Base-by-base conservation (phyloP, 2,797 vertebrate genomes). In the Vultur gryphus region DNA sequence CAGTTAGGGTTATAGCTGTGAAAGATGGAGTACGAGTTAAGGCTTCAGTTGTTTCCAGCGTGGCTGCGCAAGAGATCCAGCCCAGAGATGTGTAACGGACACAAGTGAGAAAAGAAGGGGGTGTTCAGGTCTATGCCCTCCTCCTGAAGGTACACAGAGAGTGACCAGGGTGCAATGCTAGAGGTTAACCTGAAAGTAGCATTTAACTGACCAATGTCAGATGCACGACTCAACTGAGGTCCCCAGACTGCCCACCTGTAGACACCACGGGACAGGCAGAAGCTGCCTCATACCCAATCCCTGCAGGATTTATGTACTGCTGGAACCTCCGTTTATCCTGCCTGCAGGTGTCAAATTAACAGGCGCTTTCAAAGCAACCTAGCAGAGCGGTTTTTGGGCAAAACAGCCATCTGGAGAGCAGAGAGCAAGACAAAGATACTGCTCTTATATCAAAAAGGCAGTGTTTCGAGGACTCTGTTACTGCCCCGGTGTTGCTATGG, bases 301-400 rank as follows among this genome's bases (percentile, higher is more conserved):
- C 14, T 16, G 24, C 64, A 65, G 46, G 23, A 28, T 54, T 19
- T 16, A n/a, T 0, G 18, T 35, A n/a, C 24, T 0, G 2, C 67
- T 31, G 37, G 39, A 75, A n/a, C 14, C 7, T 11, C 15, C 1
- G 0, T 51, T 72, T 41, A 71, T 24, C 48, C n/a, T 64, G 31
- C 35, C 65, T 43, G 33, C 31, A 52, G 43, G 13, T 1, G 0
- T 16, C 41, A 57, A 35, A 57, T 28, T 37, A 61, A 20, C 49
- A 83, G 39, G 16, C 19, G 8, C 17, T 87, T 48, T 43, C 24
- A 77, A 80, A 93, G 43, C 29, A 78, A 39, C 13, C 3, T 43
- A 84, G 20, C 55, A 48, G 77, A 64, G 39, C 2, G 2, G 13
- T 7, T 46, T 46, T 31, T 6, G 52, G 52, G 35, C 31, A 80